Percentiles rank a stretch among this genome's conserved stretches.
Evolutionary conservation across 1,140 invertebrate genomes (phyloP).

Genomic region (Penaeus japonicus): DNA sequence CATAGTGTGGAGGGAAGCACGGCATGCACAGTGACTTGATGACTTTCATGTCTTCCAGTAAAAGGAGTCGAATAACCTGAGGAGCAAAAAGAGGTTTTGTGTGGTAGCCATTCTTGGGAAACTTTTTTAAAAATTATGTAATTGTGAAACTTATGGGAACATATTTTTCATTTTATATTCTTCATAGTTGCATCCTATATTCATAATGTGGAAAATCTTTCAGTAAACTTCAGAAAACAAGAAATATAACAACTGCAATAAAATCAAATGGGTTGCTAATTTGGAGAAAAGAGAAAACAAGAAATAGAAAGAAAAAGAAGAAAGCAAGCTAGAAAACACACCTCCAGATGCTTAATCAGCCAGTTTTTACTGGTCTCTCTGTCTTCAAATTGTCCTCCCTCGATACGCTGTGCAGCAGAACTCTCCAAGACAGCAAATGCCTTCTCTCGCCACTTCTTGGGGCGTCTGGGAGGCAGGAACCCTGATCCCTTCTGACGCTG

Average conservation of each 20-base stretch:
- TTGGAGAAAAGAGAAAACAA: not conserved
- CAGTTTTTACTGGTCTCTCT: slow-evolving; percentile 92
- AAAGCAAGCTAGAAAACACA: slow-evolving; percentile 66
- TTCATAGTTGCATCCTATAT: too few relatives aligned
- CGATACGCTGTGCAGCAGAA: slow-evolving; percentile 82
- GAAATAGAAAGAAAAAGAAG: not conserved
- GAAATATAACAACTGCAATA: too few relatives aligned
- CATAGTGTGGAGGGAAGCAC: slow-evolving; percentile 95
- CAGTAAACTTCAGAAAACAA: not conserved
- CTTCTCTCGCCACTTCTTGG: slow-evolving; percentile 91
- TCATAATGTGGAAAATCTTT: not conserved
- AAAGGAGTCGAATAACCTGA: slow-evolving; percentile 81
- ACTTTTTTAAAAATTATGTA: not conserved
- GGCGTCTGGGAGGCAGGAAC: slow-evolving; percentile 91
- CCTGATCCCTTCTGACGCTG: slow-evolving; percentile 81
- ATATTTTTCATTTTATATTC: not conserved
- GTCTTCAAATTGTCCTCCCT: slow-evolving; percentile 91
- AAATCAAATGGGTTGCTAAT: too few relatives aligned
- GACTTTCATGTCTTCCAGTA: slow-evolving; percentile 90
- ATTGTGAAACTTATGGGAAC: not conserved
- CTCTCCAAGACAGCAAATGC: slow-evolving; percentile 74
- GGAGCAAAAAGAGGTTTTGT: slow-evolving; percentile 60
- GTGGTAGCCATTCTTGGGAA: not conserved
- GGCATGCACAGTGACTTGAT: slow-evolving; percentile 91
- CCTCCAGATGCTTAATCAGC: slow-evolving; percentile 79